Evolutionary conservation across 2,888 invertebrate genomes (phyloP).

Genomic region (Crematogaster levior): DNA sequence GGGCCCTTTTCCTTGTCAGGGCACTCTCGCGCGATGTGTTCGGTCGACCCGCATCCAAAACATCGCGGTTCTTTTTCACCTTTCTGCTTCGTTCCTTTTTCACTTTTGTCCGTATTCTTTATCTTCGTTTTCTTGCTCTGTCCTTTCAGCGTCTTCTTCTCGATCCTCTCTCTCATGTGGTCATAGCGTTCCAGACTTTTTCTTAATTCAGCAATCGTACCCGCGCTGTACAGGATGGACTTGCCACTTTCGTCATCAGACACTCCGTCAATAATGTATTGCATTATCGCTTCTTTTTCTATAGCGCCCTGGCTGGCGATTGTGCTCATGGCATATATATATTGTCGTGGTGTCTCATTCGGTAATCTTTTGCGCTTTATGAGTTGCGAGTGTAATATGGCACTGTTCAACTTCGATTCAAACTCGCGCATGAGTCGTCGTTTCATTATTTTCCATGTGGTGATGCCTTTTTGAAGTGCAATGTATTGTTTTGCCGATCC

Average conservation of each 20-base stretch:
- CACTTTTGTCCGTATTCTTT: neutral
- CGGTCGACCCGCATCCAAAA: neutral
- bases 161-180: neutral
- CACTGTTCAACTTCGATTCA: neutral
- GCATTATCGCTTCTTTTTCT: neutral
- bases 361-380: neutral
- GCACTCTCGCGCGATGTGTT: neutral
- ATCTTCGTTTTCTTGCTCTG: neutral
- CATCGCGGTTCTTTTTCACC: neutral
- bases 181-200: neutral
- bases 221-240: neutral
- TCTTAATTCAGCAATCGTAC: neutral
- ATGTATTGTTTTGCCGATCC: neutral
- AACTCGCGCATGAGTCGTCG: neutral
- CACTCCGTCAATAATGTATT: neutral
- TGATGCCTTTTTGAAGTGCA: neutral
- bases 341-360: neutral
- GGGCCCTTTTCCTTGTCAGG: neutral
- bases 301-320: neutral
- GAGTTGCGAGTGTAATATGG: neutral
- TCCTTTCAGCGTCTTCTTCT: neutral
- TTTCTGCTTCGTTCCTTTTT: no score
- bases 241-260: neutral
- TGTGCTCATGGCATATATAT: neutral
- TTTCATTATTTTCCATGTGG: neutral